phyloP scores from a whole-genome alignment of 92 coral and sea anemone genomes.

The Desmophyllum pertusum region DNA sequence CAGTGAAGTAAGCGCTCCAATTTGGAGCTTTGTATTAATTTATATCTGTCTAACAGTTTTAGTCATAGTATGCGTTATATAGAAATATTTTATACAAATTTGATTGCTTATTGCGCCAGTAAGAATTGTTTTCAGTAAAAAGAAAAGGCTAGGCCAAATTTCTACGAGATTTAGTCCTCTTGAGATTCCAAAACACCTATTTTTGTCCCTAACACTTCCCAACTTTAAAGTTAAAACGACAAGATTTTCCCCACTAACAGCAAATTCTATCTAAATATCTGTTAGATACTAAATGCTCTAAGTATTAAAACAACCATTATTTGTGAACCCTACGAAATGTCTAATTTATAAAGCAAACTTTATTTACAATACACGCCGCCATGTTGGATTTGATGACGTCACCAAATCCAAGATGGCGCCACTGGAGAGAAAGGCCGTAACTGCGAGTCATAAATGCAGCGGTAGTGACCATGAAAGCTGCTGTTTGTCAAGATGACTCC shows the following conservation, averaged over 20 bases:
- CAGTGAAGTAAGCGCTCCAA: neutral
- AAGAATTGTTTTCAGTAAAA: neutral
- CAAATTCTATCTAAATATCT: neutral
- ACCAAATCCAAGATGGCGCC: neutral
- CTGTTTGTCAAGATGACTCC: too few relatives aligned
- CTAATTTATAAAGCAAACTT: neutral
- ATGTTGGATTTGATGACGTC: neutral
- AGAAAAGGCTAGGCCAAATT: neutral
- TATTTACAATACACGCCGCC: neutral
- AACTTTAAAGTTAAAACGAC: neutral
- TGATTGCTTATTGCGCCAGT: neutral
- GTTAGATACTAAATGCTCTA: neutral
- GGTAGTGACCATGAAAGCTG: neutral
- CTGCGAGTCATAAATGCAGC: neutral
- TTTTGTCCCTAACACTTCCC: neutral
- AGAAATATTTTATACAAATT: neutral
- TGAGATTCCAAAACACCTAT: neutral
- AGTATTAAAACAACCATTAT: neutral
- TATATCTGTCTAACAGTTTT: constrained; percentile 12
- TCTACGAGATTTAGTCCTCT: neutral
- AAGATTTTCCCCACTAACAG: neutral
- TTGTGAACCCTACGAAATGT: neutral
- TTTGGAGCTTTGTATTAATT: neutral
- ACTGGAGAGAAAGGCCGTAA: neutral
- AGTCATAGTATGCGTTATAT: neutral